Conservation (phyloP, 2,888 invertebrate species). For the Ennomos quercinarius region DNA sequence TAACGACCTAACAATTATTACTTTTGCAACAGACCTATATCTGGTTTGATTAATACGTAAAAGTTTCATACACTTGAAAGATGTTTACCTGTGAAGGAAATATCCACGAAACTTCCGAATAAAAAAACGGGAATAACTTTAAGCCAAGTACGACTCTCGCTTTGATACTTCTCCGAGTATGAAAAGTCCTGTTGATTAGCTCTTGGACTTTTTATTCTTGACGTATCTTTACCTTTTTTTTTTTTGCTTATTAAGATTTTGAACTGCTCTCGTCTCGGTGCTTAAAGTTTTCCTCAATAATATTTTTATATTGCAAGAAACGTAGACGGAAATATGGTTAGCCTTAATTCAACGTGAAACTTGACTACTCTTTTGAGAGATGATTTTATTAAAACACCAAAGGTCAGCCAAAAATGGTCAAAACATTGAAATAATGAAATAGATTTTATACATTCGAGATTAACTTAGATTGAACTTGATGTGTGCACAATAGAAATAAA, state of each 20-base stretch:
- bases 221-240: constrained; percentile 63
- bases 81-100: constrained; percentile 32
- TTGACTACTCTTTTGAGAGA: constrained; percentile 12
- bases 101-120: constrained; percentile 34
- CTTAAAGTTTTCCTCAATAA: constrained; percentile 51
- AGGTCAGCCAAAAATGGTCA: background rate
- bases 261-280: constrained; percentile 53
- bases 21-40: constrained; percentile 8
- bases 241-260: constrained; percentile 61
- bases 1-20: constrained; percentile 16
- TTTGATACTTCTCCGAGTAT: constrained; percentile 72
- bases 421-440: background rate
- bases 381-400: constrained; percentile 5
- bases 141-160: constrained; percentile 63
- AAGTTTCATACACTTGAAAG: constrained; percentile 22
- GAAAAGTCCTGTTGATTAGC: constrained; percentile 76
- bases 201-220: constrained; percentile 65
- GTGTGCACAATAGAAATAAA: too few relatives aligned
- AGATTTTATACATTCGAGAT: too few relatives aligned
- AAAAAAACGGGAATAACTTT: constrained; percentile 61
- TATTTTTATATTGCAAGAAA: constrained; percentile 28
- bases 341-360: constrained; percentile 12
- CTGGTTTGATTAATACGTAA: constrained; percentile 24
- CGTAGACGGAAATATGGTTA: constrained; percentile 23
- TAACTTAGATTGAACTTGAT: too few relatives aligned